Evolutionary conservation across 2,797 vertebrate species (phyloP).

Genomic region (Tauraco hartlaubi): DNA sequence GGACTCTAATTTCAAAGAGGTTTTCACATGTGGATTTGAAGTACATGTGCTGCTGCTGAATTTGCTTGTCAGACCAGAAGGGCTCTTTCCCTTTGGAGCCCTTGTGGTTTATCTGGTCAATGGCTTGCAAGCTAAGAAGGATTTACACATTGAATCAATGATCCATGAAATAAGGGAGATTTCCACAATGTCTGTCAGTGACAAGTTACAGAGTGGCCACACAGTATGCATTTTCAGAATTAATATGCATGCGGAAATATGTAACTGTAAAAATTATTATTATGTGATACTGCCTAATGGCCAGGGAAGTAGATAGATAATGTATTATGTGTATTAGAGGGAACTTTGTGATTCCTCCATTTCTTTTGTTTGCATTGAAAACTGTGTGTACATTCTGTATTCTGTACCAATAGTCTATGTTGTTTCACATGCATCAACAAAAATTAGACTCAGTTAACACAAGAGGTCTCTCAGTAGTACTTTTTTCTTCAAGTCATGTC

Average conservation of each 20-base stretch:
- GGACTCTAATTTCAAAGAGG: constrained; percentile 24
- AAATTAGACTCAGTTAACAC: neutral
- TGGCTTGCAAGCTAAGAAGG: constrained; percentile 57
- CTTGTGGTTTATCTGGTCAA: constrained; percentile 70
- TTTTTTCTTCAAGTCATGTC: neutral
- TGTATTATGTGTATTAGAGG: neutral
- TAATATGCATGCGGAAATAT: constrained; percentile 13
- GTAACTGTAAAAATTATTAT: neutral
- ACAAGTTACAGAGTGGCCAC: constrained; percentile 57
- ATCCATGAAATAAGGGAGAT: constrained; percentile 71
- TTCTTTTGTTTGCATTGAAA: constrained; percentile 25
- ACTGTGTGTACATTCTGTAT: neutral
- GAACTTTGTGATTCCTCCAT: neutral
- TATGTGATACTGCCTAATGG: constrained; percentile 9
- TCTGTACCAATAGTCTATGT: neutral
- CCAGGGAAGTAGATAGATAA: neutral
- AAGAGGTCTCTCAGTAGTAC: neutral
- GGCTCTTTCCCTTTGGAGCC: constrained; percentile 59
- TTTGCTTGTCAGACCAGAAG: constrained; percentile 45
- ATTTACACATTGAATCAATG: constrained; percentile 63
- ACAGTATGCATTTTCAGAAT: constrained; percentile 49
- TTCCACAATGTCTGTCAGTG: constrained; percentile 55
- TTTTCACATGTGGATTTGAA: constrained; percentile 41
- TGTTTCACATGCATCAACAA: neutral
- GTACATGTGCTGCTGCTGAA: constrained; percentile 36